Base-by-base conservation (phyloP, 2,888 invertebrate species). In the Sphinx pinastri region DNA sequence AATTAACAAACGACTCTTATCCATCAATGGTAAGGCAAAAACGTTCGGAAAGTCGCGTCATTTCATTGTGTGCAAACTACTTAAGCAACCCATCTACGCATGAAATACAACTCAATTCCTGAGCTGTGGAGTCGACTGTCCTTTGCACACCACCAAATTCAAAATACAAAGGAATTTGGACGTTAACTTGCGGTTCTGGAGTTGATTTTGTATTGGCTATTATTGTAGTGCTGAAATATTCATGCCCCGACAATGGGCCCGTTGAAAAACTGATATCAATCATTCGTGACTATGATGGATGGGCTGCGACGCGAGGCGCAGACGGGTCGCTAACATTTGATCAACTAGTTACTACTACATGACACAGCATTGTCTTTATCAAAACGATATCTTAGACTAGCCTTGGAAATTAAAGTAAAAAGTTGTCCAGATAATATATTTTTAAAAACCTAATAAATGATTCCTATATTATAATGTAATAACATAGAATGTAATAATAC, bases 221-320 rank as follows among this genome's bases (percentile, higher is more conserved):
- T 16, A 0, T 12, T 13, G 60, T 71, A 81, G 83, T 83, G 78
- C 82, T 83, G 80, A 81, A 83, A 77, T 74, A 80, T 81, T 84
- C 84, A 78, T 79, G 75, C 75, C 74, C 75, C 78, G 80, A 82
- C 85, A 84, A 80, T 80, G 79, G 79, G 79, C 79, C 73, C 77
- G 76, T 79, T 82, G 88, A 90, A 90, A 91, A 91, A 91, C 88
- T 88, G 84, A 84, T 89, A 92, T 92, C 91, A 91, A 92, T 92
- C 92, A 92, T 91, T 81, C 80, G 81, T 86, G 90, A 90, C 88
- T 86, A 90, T 91, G 91, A 92, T 89, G 82, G 83, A 92, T 78
- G 83, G 82, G 70, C 16, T 60, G 68, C 31, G 68, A 68, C 59
- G 68, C 52, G 59, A 60, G 59, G 59, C 59, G 68, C 52, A 47